Base-by-base conservation (phyloP, 2,888 invertebrate genomes). In the Agrochola lychnidis region DNA sequence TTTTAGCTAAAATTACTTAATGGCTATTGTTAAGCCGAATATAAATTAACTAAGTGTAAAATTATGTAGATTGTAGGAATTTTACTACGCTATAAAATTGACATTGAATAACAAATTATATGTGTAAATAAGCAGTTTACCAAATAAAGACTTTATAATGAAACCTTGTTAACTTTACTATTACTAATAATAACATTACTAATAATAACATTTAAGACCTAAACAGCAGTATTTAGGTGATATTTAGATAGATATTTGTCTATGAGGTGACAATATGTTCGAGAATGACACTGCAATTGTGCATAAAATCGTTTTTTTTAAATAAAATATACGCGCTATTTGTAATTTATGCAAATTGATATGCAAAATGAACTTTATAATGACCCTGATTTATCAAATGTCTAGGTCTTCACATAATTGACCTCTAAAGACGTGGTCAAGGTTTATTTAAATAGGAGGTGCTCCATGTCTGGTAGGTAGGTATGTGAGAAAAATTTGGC, bases 401-500 rank as follows among this genome's bases (percentile, higher is more conserved):
- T 81, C 45, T 53, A 67, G 56, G 76, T 56, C 76, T 9, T 4
- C 12, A 14, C 10, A 66, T 57, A 48, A 25, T 45, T 78, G 45
- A 79, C 73, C 73, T 84, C 62, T 30, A 25, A 53, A 48, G 56
- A 66, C 36, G 70, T 40, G 79, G 84, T 69, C 84, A 81, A 81
- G 68, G 69, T 45, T 61, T 25, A 22, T 64, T 61, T 19, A 7
- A 12, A 14, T 30, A 10, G 45, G 0, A 53, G 42, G n/a, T 53
- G 7, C 14, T 22, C 12, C 4, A 25, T 57, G 12, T 57, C 42
- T 48, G 25, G 30, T 36, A 36, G 2, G 3, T 36, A 36, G 36
- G 36, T 30, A 51, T 51, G 62, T 53, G 57, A 36, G n/a, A 51
- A n/a, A 16, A 59, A 3, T 57, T 16, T 4, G 10, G 51, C 1